Conservation (phyloP, 2,888 invertebrate species). For the Xylota sylvarum region DNA sequence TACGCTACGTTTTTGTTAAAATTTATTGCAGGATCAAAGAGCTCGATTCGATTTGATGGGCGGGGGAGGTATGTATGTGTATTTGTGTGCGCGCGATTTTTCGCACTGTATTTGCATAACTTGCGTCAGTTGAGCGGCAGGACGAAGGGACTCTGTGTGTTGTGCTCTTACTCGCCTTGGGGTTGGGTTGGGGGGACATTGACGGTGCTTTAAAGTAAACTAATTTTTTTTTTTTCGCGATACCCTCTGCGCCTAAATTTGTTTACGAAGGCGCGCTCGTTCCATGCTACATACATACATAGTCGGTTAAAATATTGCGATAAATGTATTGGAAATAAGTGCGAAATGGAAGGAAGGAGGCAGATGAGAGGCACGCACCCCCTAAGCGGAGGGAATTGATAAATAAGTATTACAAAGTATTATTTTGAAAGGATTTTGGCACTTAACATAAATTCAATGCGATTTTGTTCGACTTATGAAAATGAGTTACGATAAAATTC, state of each 20-base stretch:
- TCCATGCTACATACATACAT: too few species aligned
- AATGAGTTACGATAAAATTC: slow-evolving; percentile 64
- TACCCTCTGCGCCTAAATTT: slow-evolving; percentile 33
- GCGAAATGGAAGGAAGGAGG: background rate
- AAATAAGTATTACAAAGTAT: slow-evolving; percentile 64
- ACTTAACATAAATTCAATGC: slow-evolving; percentile 62
- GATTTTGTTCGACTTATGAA: slow-evolving; percentile 65
- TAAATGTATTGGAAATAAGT: slow-evolving; percentile 69
- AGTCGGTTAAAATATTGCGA: slow-evolving; percentile 47
- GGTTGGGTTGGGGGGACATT: background rate
- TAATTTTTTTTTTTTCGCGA: slow-evolving; percentile 47
- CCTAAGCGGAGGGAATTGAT: slow-evolving; percentile 43
- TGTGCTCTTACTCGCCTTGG: background rate
- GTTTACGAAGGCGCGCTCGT: slow-evolving; percentile 36
- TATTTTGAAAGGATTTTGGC: slow-evolving; percentile 67
- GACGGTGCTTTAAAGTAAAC: slow-evolving; percentile 55
- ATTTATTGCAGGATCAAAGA: slow-evolving; percentile 70
- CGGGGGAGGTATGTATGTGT: background rate
- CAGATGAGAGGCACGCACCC: background rate
- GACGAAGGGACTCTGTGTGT: slow-evolving; percentile 9
- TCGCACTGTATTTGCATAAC: slow-evolving; percentile 68
- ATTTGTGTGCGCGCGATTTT: slow-evolving; percentile 51
- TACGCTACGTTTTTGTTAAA: slow-evolving; percentile 42
- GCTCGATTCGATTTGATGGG: slow-evolving; percentile 31
- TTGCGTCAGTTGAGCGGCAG: slow-evolving; percentile 40